Conservation (phyloP, 2,888 invertebrate species). For the Octodonta nipae region DNA sequence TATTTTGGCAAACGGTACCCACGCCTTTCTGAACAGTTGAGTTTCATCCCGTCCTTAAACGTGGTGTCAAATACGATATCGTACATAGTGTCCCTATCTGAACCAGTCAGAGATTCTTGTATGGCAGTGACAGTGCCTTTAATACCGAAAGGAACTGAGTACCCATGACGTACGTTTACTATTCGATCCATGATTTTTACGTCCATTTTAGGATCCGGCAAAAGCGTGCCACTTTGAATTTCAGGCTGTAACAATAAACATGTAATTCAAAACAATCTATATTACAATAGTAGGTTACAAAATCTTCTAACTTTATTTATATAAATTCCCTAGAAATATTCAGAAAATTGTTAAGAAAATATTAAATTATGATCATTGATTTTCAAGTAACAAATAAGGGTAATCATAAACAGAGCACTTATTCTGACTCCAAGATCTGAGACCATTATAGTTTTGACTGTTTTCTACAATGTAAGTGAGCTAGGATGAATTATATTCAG, state of each 20-base stretch:
- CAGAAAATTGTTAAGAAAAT: too few species aligned
- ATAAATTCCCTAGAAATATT: too few species aligned
- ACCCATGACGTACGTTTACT: slow-evolving; percentile 59
- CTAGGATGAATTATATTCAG: too few species aligned
- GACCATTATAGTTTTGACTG: too few species aligned
- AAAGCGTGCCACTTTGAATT: slow-evolving; percentile 35
- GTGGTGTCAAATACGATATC: slow-evolving; percentile 71
- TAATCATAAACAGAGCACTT: too few species aligned
- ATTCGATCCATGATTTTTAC: slow-evolving; percentile 72
- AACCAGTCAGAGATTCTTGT: slow-evolving; percentile 26
- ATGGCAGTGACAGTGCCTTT: slow-evolving; percentile 76
- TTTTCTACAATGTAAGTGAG: too few species aligned
- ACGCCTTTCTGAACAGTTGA: slow-evolving; percentile 39
- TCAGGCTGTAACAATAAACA: slow-evolving; percentile 37
- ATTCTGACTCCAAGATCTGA: too few species aligned
- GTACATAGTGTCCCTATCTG: slow-evolving; percentile 44
- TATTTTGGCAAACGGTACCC: slow-evolving; percentile 41
- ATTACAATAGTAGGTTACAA: too few species aligned
- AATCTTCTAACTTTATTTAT: too few species aligned
- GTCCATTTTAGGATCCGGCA: slow-evolving; percentile 54
- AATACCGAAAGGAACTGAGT: slow-evolving; percentile 66
- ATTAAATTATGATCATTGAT: too few species aligned
- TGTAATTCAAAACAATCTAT: too few species aligned
- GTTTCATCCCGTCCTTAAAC: slow-evolving; percentile 52
- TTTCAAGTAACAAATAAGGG: too few species aligned